These are phyloP conservation scores for Salminus brasiliensis DNA, from an alignment of 2,113 vertebrate species.

Conservation along the genomic window DNA sequence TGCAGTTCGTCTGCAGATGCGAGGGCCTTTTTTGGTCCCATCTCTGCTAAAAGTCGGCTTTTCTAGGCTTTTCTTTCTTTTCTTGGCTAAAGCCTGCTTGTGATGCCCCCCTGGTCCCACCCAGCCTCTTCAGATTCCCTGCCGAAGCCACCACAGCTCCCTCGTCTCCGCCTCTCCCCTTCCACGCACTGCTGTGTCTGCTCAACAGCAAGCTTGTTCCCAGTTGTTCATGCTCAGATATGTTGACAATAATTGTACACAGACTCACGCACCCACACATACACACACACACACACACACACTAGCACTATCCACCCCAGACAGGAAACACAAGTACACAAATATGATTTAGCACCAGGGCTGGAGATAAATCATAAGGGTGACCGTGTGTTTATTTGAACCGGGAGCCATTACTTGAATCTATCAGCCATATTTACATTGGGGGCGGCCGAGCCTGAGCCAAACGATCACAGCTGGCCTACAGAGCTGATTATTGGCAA, in stretches of 20 bases:
- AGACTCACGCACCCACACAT: slow-evolving; percentile 36
- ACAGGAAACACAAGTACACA: slow-evolving; percentile 73
- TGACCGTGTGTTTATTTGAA: slow-evolving; percentile 80
- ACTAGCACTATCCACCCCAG: slow-evolving; percentile 44
- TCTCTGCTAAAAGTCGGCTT: background rate
- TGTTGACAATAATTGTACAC: slow-evolving; percentile 23
- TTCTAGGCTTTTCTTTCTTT: no score
- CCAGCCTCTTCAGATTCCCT: background rate
- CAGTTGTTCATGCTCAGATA: slow-evolving; percentile 22
- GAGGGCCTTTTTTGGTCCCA: slow-evolving; percentile 58
- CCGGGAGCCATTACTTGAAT: slow-evolving; percentile 78
- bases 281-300: slow-evolving; percentile 40
- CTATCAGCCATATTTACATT: slow-evolving; percentile 74
- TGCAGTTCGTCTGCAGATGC: slow-evolving; percentile 56
- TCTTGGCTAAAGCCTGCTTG: slow-evolving; percentile 32
- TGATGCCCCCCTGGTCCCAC: background rate
- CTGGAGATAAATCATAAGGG: slow-evolving; percentile 64
- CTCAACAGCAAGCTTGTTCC: slow-evolving; percentile 2
- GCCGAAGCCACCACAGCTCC: background rate
- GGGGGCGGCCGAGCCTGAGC: slow-evolving; percentile 72
- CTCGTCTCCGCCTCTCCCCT: slow-evolving; percentile 35
- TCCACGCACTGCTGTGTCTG: slow-evolving; percentile 10
- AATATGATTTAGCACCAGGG: slow-evolving; percentile 75
- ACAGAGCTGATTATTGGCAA: slow-evolving; percentile 45
- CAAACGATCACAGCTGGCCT: slow-evolving; percentile 62